These are phyloP conservation scores for Beroe ovata DNA, from an alignment of 37 sponge, comb jelly and placozoan genomes.

Conservation along the genomic window DNA sequence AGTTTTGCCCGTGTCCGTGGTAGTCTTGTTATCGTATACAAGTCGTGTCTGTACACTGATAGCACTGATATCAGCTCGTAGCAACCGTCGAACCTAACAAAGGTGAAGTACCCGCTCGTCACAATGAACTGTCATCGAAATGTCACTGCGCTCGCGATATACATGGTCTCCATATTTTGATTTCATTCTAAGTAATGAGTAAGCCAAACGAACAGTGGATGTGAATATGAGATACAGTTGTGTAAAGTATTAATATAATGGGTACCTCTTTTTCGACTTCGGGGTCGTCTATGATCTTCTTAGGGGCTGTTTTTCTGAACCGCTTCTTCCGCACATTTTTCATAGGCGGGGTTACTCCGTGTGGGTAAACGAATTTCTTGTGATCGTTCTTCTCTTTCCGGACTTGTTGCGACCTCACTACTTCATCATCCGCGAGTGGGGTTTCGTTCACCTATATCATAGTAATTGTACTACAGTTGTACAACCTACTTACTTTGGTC, in stretches of 20 bases:
- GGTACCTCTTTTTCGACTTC: conserved; percentile 93
- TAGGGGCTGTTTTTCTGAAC: conserved; percentile 90
- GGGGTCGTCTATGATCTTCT: conserved; percentile 94
- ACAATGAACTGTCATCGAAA: too few relatives aligned
- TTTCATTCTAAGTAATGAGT: too few relatives aligned
- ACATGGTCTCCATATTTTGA: too few relatives aligned
- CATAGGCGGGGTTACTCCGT: conserved; percentile 85
- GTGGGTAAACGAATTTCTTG: conserved; percentile 56
- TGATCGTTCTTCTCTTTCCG: conserved; percentile 61
- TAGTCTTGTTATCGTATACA: conserved; percentile 40
- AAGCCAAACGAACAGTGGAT: too few relatives aligned
- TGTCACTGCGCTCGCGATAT: too few relatives aligned
- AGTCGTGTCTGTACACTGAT: conserved; percentile 72
- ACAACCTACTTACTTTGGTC: too few relatives aligned
- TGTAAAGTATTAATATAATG: too few relatives aligned
- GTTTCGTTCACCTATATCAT: background rate
- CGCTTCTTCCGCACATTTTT: conserved; percentile 93
- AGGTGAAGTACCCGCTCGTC: too few relatives aligned
- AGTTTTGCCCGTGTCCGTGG: background rate
- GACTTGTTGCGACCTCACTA: background rate
- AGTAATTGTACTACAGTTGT: too few relatives aligned
- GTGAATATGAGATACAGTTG: too few relatives aligned
- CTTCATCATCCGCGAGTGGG: conserved; percentile 4
- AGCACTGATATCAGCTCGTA: conserved; percentile 86
- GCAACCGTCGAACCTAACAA: conserved; percentile 72